Evolutionary conservation across 64 coral and sea anemone species (phyloP).

Genomic region (Montipora capricornis): DNA sequence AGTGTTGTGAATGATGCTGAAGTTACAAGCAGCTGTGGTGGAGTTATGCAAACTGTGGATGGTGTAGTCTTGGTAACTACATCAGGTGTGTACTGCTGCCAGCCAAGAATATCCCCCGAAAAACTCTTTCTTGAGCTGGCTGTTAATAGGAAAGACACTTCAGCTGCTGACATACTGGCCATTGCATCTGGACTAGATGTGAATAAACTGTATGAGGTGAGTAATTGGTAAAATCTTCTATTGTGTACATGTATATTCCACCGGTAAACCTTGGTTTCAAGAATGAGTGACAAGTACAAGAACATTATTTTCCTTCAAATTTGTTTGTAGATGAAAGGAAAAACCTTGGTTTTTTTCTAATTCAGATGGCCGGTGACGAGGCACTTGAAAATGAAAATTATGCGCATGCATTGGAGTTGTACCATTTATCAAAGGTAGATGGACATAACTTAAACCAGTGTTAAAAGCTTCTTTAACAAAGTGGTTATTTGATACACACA

Average conservation of each 20-base stretch:
- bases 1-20: slow-evolving; percentile 7
- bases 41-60: slow-evolving; percentile 73
- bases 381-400: slow-evolving; percentile 72
- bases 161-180: slow-evolving; percentile 90
- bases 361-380: slow-evolving; percentile 87
- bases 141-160: slow-evolving; percentile 89
- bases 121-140: slow-evolving; percentile 96
- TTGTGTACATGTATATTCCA: too few relatives aligned
- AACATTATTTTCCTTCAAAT: too few relatives aligned
- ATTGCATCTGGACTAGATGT: slow-evolving; percentile 94
- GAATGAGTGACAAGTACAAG: too few relatives aligned
- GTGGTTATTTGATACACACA: too few relatives aligned
- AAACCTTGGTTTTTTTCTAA: neutral
- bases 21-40: neutral
- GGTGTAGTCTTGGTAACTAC: slow-evolving; percentile 83
- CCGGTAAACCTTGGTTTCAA: too few relatives aligned
- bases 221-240: neutral
- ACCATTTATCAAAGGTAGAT: slow-evolving; percentile 95
- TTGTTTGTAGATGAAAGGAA: too few relatives aligned
- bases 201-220: slow-evolving; percentile 92
- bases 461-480: too few relatives aligned
- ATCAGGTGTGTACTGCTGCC: slow-evolving; percentile 77
- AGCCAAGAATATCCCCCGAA: slow-evolving; percentile 92
- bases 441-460: too few relatives aligned
- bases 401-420: slow-evolving; percentile 88